phyloP scores from a whole-genome alignment of 2,888 invertebrate species.

The Phortica okadai region DNA sequence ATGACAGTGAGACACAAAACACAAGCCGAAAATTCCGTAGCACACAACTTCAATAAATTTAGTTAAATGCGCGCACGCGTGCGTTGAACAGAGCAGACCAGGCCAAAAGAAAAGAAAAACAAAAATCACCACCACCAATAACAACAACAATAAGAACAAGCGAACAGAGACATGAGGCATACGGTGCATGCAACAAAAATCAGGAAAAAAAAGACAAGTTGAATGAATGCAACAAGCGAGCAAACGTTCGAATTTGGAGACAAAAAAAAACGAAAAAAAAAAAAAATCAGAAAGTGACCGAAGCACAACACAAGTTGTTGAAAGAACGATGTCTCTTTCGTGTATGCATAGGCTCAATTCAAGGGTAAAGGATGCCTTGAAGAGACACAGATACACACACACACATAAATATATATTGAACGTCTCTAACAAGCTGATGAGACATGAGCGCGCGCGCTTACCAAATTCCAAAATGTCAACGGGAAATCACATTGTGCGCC shows the following conservation, averaged over 20 bases:
- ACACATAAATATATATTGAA: not conserved
- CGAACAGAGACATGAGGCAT: not conserved
- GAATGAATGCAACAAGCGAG: not conserved
- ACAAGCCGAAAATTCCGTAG: constrained; percentile 69
- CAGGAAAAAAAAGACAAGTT: not conserved
- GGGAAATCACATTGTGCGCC: constrained; percentile 73
- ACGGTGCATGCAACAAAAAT: too few relatives aligned
- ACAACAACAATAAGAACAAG: constrained; percentile 28
- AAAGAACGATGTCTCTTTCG: constrained; percentile 60
- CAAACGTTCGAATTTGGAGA: not conserved
- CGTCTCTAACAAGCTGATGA: constrained; percentile 72
- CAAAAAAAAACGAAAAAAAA: constrained; percentile 4
- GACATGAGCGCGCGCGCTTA: constrained; percentile 73
- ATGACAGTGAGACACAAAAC: constrained; percentile 69
- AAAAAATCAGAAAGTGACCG: not conserved
- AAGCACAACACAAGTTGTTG: constrained; percentile 47
- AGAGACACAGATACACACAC: not conserved
- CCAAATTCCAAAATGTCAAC: constrained; percentile 74
- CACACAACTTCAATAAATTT: constrained; percentile 72
- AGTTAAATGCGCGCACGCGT: constrained; percentile 74
- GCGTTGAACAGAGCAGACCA: constrained; percentile 59
- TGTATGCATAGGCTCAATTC: not conserved
- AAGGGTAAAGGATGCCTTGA: not conserved
- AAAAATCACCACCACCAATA: not conserved
- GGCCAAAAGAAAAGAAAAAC: not conserved